These are phyloP conservation scores for Chiroxiphia lanceolata DNA, from an alignment of 2,797 vertebrate genomes.

Conservation along the genomic window DNA sequence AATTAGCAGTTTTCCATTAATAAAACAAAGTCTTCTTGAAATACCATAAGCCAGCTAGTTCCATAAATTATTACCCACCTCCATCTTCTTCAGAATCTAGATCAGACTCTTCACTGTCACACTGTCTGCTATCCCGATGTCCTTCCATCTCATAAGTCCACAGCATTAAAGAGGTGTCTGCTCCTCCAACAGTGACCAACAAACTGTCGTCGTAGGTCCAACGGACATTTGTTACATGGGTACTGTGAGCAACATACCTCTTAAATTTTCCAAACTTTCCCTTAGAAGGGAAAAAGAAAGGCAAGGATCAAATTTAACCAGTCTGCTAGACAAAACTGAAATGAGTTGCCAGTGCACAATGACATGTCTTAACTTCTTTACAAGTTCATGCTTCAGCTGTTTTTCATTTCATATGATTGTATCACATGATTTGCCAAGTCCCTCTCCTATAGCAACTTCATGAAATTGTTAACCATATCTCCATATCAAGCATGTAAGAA, in stretches of 20 bases:
- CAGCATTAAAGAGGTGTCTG: conserved; percentile 95
- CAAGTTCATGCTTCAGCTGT: not conserved
- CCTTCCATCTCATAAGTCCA: conserved; percentile 92
- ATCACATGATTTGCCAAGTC: not conserved
- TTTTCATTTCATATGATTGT: not conserved
- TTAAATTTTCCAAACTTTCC: conserved; percentile 97
- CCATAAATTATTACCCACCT: conserved; percentile 75
- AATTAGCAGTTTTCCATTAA: not conserved
- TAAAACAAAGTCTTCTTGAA: not conserved
- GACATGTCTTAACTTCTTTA: not conserved
- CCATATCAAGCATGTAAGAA: not conserved
- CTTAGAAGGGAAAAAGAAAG: conserved; percentile 69
- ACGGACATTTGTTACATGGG: conserved; percentile 94
- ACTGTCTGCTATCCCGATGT: conserved; percentile 85
- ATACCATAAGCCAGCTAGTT: not conserved
- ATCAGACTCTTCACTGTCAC: conserved; percentile 97
- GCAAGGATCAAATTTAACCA: not conserved
- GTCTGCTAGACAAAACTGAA: not conserved
- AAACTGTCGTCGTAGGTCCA: conserved; percentile 94
- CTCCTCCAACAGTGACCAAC: conserved; percentile 90
- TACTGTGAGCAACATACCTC: conserved; percentile 94
- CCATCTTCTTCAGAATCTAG: conserved; percentile 97
- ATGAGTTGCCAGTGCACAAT: not conserved
- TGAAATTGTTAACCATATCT: not conserved
- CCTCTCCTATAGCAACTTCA: not conserved